A percentile compares a stretch with the other conserved stretches of the same genome.
Evolutionary conservation across 2,113 vertebrate genomes (phyloP).

Genomic region (Mormoops blainvillei): DNA sequence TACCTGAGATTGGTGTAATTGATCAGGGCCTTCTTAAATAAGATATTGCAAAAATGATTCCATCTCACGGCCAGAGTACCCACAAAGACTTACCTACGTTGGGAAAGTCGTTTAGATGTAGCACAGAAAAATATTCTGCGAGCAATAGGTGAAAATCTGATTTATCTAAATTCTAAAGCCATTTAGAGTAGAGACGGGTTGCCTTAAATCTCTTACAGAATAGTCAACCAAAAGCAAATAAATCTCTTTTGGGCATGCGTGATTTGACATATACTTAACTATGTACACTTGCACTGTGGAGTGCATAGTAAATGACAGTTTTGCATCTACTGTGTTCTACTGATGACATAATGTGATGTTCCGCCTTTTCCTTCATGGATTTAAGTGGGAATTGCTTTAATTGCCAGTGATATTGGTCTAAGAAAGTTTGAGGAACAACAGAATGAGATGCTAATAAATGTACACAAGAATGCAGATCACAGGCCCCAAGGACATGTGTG

Average conservation of each 20-base stretch:
- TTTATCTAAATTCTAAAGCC: constrained; percentile 48
- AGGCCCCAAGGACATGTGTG: not conserved
- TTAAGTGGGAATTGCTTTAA: not conserved
- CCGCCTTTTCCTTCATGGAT: not conserved
- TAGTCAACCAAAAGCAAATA: not conserved
- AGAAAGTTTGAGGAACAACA: not conserved
- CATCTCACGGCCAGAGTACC: not conserved
- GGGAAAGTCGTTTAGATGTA: not conserved
- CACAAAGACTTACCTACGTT: not conserved
- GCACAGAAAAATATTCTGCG: not conserved
- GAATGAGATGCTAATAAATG: not conserved
- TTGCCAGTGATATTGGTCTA: not conserved
- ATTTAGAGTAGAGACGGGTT: not conserved
- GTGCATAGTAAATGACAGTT: not conserved
- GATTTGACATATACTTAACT: constrained; percentile 41
- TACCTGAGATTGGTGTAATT: not conserved
- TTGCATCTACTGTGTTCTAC: not conserved
- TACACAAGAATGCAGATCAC: not conserved
- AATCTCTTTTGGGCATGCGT: not conserved
- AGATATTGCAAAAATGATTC: not conserved
- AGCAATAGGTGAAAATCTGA: not conserved
- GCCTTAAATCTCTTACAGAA: constrained; percentile 16
- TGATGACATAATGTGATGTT: not conserved
- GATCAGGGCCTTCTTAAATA: not conserved
- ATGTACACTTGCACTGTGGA: not conserved